A percentile compares a stretch with the other conserved stretches of the same genome.
phyloP scores from a whole-genome alignment of 2,797 vertebrate species.

The Echiichthys vipera region DNA sequence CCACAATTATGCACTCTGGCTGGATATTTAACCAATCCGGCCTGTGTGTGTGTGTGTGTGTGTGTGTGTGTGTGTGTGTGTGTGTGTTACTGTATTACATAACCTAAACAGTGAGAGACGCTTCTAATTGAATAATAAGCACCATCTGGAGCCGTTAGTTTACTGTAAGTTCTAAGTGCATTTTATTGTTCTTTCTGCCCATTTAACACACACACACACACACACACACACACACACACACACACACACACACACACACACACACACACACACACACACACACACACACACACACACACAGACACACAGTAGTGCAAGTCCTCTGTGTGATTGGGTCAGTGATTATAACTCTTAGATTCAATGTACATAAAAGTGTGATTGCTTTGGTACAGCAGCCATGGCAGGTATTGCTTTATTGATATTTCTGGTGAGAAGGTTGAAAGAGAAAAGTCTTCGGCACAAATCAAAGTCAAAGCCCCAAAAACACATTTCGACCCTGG shows the following conservation, averaged over 20 bases:
- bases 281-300: not conserved
- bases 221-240: not conserved
- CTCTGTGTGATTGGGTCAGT: too few relatives aligned
- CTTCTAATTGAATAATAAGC: conserved; percentile 45
- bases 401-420: not conserved
- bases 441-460: not conserved
- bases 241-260: conserved; percentile 3
- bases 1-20: not conserved
- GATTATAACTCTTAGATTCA: too few relatives aligned
- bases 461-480: not conserved
- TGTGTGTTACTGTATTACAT: too few relatives aligned
- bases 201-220: conserved; percentile 7
- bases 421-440: not conserved
- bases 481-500: not conserved
- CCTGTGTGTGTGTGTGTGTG: too few relatives aligned
- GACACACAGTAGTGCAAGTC: too few relatives aligned
- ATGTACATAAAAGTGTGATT: not conserved
- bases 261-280: not conserved
- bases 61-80: too few relatives aligned
- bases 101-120: conserved; percentile 31
- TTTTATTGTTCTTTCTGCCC: conserved; percentile 37
- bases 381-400: not conserved
- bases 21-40: conserved; percentile 19
- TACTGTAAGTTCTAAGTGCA: conserved; percentile 24
- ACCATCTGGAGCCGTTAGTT: conserved; percentile 57